Base-by-base conservation (phyloP, 2,888 invertebrate genomes). In the Erebia epiphron region DNA sequence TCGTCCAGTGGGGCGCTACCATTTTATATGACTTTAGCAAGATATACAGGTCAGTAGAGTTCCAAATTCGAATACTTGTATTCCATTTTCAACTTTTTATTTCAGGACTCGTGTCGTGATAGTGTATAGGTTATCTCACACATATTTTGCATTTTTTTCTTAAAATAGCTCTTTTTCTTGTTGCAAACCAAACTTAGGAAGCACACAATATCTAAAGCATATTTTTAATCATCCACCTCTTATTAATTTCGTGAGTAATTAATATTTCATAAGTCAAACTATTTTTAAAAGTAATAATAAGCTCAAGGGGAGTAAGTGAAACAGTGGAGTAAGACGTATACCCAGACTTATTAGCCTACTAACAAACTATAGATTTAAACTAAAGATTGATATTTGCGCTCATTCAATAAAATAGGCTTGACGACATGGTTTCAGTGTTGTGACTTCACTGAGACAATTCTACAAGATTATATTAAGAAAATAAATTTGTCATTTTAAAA, bases 11-110 rank as follows among this genome's bases (percentile, higher is more conserved):
- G 96, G 96, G 96, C 96, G 96, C 95, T 96, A 97, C 95, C 95
- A 95, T 97, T 97, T 98, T 98, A 98, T 98, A 98, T 98, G 98
- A 97, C 97, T 97, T 97, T 97, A 97, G 97, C 96, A 97, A 97
- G 96, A 96, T 96, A 95, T 95, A 96, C 95, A 97, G 97, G 97
- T 97, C 89, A 96, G 96, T 94, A 52, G 49, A 50, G 67, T 41
- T 41, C 14, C 10, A 52, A 26, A 26, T 52, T 50, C 41, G 18
- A 61, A 61, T 26, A 26, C 43, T 46, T 62, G 18, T 21, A 46
- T 67, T 58, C 58, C 57, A 64, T 69, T 70, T 71, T 26, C 50
- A 43, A n/a, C 11, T 26, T 61, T 35, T 67, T 68, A 52, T 46
- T 66, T 66, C 43, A 13, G 46, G 16, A 35, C 52, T 50, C 52